Evolutionary conservation across 2,113 vertebrate genomes (phyloP), one percentile per base, ranked within the genome.

Genomic region (Lota lota): DNA sequence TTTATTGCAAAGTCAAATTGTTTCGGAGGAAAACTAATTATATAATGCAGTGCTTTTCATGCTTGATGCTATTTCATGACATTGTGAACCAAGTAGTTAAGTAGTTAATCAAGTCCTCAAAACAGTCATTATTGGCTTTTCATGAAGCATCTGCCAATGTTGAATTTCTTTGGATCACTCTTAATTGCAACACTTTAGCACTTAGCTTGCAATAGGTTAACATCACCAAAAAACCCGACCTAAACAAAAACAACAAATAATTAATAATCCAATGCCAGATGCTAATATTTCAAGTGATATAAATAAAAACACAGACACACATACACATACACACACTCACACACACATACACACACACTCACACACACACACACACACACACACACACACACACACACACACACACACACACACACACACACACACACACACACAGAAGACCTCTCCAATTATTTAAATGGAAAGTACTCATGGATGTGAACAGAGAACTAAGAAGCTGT

Each of bases 181-280:
- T 74, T 18, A 60, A 68, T 36, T 22, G 6, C 40, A 12, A 61
- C 60, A 53, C 66, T 60, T 47, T 74, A 73, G 75, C 74, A 47
- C 40, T 47, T 47, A 74, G 68, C 70, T 67, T 79, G 53, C 77
- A 76, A 79, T 80, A 87, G 70, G 68, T 64, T 72, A 73, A 59
- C 69, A 64, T 56, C 64, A 60, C 61, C 65, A 40, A 33, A 28
- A 11, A 50, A 22, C 61, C 61, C 12, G 3, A 56, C 17, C 8
- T 47, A 0, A 47, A 47, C 40, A 47, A 47, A 47, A 72, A 51
- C 61, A 76, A 47, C 40, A 14, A 14, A 7, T 7, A 33, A 33
- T 33, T 33, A 33, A 33, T 33, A 33, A 33, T 33, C 28, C 28
- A 33, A 33, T 7, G 7, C 28, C 28, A 33, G 28, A 33, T 7